These are phyloP conservation scores for Halcyon leucocephala DNA, from an alignment of 2,797 vertebrate species.

Conservation along the genomic window DNA sequence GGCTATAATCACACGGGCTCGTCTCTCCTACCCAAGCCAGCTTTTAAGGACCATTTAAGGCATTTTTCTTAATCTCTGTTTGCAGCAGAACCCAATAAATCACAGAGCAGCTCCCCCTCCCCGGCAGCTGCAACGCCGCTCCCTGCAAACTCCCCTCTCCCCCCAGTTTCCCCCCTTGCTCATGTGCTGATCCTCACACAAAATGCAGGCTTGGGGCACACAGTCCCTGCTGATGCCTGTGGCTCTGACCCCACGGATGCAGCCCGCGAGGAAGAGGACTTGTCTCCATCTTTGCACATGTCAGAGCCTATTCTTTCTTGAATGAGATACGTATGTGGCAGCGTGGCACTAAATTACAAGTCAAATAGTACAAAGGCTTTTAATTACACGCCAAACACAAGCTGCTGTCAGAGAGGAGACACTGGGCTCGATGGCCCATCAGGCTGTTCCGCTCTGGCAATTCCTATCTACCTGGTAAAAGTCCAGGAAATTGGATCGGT, in stretches of 20 bases:
- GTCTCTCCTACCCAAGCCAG: not conserved
- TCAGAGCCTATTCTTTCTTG: not conserved
- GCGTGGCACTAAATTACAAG: conserved; percentile 59
- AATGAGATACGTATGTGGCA: conserved; percentile 26
- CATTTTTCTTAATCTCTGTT: not conserved
- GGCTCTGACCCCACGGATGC: fast-evolving
- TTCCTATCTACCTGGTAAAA: conserved; percentile 77
- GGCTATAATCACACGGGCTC: not conserved
- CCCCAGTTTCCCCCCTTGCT: fast-evolving
- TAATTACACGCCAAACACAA: conserved; percentile 57
- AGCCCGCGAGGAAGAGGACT: fast-evolving
- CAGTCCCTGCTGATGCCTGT: not conserved
- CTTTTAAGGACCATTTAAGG: conserved; percentile 43
- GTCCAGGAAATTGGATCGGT: conserved; percentile 82
- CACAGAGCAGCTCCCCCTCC: not conserved
- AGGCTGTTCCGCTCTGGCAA: conserved; percentile 78
- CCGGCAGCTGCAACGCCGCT: fast-evolving
- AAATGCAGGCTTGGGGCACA: fast-evolving
- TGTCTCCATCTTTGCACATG: not conserved
- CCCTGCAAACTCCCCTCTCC: not conserved
- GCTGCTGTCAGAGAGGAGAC: conserved; percentile 74
- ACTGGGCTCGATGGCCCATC: conserved; percentile 73
- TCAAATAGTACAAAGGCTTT: conserved; percentile 65
- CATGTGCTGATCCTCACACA: fast-evolving
- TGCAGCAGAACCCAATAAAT: conserved; percentile 2